Base-by-base conservation (phyloP, 2,888 invertebrate genomes). In the Siphlonurus alternatus region DNA sequence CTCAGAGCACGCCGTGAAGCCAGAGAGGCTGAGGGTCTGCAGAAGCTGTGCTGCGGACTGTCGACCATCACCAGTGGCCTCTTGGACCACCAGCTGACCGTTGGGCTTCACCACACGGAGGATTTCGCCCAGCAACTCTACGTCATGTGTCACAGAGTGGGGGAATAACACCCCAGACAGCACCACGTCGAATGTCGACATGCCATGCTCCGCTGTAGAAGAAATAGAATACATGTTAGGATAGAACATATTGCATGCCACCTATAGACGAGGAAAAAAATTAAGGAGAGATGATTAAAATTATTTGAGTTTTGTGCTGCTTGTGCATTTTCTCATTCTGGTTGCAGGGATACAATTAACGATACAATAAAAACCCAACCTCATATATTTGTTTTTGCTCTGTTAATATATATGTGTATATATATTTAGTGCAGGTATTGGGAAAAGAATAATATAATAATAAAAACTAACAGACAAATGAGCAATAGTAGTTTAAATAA, bases 51-150 rank as follows among this genome's bases (percentile, higher is more conserved):
- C 66, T 53, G 67, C 66, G 23, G 68, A 67, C 59, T 70, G 73
- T 72, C 38, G 78, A 38, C 56, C 22, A 18, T 53, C 59, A 20
- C 20, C 24, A 1, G 53, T 61, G 19, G 63, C 63, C 69, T 83
- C 80, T 66, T 78, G 77, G 23, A 84, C 68, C 63, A 83, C 71
- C 2, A 87, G 67, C 70, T 75, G 79, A 15, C 87, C 87, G 66
- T 77, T 79, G 1, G 86, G 85, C 72, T 83, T 85, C 2, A 87
- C 75, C 20, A 85, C 71, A 70, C 81, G 81, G 22, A 87, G 72
- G 20, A 82, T 74, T 67, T 83, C 78, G 23, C 80, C 78, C 63
- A 86, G 74, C 20, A 83, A 66, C 20, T 73, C 72, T 64, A 71
- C 67, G 66, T 74, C 71, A 75, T 82, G 71, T 66, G 74, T 67